phyloP scores from a whole-genome alignment of 2,888 invertebrate species.

The Empis livida region DNA sequence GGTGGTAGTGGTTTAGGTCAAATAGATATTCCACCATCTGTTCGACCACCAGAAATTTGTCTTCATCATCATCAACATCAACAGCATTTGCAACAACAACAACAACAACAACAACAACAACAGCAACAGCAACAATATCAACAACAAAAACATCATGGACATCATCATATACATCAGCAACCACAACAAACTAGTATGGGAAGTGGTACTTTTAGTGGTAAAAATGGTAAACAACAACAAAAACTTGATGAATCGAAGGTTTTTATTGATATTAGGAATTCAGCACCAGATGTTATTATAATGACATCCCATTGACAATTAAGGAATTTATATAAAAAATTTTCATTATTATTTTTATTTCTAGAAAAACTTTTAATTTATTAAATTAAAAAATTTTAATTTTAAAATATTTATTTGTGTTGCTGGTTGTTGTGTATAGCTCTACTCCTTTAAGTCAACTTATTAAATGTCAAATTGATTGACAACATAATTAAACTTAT shows the following conservation, averaged over 20 bases:
- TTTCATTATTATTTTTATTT: background rate
- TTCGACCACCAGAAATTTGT: constrained; percentile 20
- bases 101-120: constrained; percentile 17
- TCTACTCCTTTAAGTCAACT: no score
- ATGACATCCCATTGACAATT: constrained; percentile 57
- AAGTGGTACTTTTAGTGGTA: constrained; percentile 4
- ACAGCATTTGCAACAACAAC: constrained; percentile 26
- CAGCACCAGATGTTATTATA: constrained; percentile 83
- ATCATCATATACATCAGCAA: constrained; percentile 4
- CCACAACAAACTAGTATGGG: constrained; percentile 4
- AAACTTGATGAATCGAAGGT: constrained; percentile 41
- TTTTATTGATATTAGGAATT: constrained; percentile 75
- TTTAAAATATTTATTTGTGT: no score
- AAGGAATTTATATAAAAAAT: constrained; percentile 22
- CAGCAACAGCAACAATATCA: constrained; percentile 7
- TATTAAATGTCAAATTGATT: no score
- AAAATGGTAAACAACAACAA: constrained; percentile 15
- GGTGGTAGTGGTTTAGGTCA: constrained; percentile 4
- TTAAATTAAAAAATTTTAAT: no score
- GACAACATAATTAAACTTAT: no score
- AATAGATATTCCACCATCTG: constrained; percentile 10
- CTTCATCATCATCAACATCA: constrained; percentile 33
- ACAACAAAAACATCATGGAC: background rate
- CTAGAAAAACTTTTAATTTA: no score
- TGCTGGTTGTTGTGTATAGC: no score